A percentile compares a stretch with the other conserved stretches of the same genome.
phyloP scores from a whole-genome alignment of 2,888 invertebrate genomes.

The Parnassius glacialis region DNA sequence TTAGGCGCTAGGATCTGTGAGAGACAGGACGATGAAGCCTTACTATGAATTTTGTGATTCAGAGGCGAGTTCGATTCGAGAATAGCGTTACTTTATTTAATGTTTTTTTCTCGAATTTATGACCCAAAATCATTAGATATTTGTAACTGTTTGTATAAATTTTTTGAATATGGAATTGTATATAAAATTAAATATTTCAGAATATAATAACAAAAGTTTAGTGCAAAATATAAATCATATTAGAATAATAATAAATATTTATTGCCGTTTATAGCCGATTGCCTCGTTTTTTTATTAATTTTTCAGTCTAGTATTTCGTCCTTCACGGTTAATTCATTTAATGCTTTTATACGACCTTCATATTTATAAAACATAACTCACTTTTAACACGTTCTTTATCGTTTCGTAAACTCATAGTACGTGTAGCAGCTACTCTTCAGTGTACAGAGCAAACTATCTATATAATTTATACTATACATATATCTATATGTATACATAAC shows the following conservation, averaged over 20 bases:
- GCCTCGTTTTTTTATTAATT: not conserved
- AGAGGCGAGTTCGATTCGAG: slow-evolving; percentile 10
- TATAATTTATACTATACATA: not conserved
- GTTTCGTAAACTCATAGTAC: slow-evolving; percentile 13
- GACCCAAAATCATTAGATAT: not conserved
- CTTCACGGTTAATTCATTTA: not conserved
- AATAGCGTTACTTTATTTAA: not conserved
- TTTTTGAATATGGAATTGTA: not conserved
- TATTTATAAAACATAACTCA: not conserved
- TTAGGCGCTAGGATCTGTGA: slow-evolving; percentile 29
- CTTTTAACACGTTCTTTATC: not conserved
- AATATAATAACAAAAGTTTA: not conserved
- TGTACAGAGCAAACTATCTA: slow-evolving; percentile 24
- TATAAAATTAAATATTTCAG: not conserved
- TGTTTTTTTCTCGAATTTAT: not conserved
- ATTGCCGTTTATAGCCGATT: not conserved
- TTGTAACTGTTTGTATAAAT: not conserved
- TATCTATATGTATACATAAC: slow-evolving; percentile 1
- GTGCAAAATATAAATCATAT: not conserved
- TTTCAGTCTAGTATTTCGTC: not conserved
- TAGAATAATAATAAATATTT: slow-evolving; percentile 1
- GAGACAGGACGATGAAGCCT: slow-evolving; percentile 15
- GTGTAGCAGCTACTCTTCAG: slow-evolving; percentile 21
- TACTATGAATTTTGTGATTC: slow-evolving; percentile 1
- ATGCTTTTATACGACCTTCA: not conserved